Percentiles rank a stretch among this genome's conserved stretches.
phyloP scores from a whole-genome alignment of 2,797 vertebrate species.

The Mionectes olivaceus region DNA sequence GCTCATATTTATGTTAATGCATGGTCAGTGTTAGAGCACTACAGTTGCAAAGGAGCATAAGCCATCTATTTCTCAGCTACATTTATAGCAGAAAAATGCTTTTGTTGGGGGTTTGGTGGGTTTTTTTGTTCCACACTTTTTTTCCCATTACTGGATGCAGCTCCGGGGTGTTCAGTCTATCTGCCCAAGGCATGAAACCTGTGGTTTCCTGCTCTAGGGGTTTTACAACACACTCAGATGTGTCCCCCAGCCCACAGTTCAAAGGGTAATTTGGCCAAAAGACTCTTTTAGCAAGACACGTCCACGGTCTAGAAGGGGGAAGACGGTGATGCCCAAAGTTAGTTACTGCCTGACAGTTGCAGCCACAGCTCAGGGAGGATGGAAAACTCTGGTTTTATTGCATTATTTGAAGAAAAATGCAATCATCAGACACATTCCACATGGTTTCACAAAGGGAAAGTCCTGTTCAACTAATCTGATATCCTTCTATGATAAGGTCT shows the following conservation, averaged over 20 bases:
- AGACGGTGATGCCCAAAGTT: rapidly evolving
- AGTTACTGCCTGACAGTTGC: background rate
- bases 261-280: background rate
- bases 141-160: background rate
- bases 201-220: background rate
- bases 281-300: background rate
- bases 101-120: background rate
- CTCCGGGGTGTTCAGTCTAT: background rate
- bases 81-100: background rate
- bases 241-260: background rate
- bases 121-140: background rate
- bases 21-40: background rate
- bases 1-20: background rate
- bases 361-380: background rate
- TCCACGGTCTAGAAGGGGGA: background rate
- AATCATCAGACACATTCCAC: background rate
- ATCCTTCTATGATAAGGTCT: background rate
- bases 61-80: background rate
- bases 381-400: background rate
- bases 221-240: background rate
- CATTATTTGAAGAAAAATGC: background rate
- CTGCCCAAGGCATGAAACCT: background rate
- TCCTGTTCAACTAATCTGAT: background rate
- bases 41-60: background rate
- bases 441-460: background rate